These are phyloP conservation scores for Promerops cafer DNA, from an alignment of 2,113 vertebrate species.

Conservation along the genomic window DNA sequence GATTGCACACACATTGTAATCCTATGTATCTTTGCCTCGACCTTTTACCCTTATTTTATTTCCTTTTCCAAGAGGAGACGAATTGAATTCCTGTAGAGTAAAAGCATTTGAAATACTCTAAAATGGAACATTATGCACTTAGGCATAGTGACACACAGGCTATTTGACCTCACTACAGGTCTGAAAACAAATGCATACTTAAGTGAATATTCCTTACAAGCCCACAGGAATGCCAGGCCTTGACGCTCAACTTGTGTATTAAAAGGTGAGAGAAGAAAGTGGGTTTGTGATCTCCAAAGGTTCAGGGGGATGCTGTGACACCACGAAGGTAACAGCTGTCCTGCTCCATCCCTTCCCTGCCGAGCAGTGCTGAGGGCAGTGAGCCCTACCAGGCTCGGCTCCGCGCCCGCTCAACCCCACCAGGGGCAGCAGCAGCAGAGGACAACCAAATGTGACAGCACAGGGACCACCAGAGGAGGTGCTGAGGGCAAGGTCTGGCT, in stretches of 20 bases:
- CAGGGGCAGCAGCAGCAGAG: background rate
- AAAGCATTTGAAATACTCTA: background rate
- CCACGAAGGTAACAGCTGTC: background rate
- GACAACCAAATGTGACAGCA: background rate
- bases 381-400: background rate
- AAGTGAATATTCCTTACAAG: background rate
- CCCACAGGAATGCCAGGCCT: background rate
- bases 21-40: background rate
- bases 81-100: background rate
- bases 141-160: accelerated
- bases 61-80: background rate
- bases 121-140: background rate
- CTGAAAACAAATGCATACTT: background rate
- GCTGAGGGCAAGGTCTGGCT: background rate
- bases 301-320: background rate
- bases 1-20: accelerated
- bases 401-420: background rate
- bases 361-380: background rate
- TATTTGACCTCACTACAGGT: background rate
- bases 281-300: background rate
- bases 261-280: background rate
- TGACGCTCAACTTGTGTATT: background rate
- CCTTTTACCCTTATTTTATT: background rate
- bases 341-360: background rate
- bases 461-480: background rate